These are phyloP conservation scores for Cairina moschata DNA, from an alignment of 2,113 vertebrate species.

Conservation along the genomic window DNA sequence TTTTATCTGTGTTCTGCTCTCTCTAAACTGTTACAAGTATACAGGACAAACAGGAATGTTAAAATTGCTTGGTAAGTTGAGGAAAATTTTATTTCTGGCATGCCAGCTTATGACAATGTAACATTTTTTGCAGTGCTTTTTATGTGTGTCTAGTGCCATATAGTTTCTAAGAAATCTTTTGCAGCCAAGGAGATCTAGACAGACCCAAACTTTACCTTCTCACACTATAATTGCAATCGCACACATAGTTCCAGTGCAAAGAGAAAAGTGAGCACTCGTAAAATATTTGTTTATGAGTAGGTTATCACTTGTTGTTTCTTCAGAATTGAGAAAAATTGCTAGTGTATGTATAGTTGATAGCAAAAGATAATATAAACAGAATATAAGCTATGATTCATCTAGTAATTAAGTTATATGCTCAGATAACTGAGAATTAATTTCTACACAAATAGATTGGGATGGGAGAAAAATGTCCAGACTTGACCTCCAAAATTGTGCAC, in stretches of 20 bases:
- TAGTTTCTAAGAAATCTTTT: not conserved
- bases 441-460: not conserved
- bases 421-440: not conserved
- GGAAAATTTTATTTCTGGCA: conserved; percentile 58
- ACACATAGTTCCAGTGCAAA: not conserved
- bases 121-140: conserved; percentile 49
- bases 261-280: not conserved
- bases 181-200: not conserved
- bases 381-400: not conserved
- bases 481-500: not conserved
- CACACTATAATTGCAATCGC: not conserved
- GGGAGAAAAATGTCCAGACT: not conserved
- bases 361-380: not conserved
- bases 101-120: conserved; percentile 22
- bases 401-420: not conserved
- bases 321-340: not conserved
- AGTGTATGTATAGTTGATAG: not conserved
- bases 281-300: not conserved
- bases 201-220: not conserved
- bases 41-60: conserved; percentile 75
- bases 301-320: not conserved
- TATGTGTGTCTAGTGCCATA: not conserved
- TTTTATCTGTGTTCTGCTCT: conserved; percentile 60
- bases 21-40: conserved; percentile 76
- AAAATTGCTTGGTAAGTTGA: conserved; percentile 74